Evolutionary conservation across 64 coral and sea anemone genomes (phyloP).

Genomic region (Dendronephthya gigantea): DNA sequence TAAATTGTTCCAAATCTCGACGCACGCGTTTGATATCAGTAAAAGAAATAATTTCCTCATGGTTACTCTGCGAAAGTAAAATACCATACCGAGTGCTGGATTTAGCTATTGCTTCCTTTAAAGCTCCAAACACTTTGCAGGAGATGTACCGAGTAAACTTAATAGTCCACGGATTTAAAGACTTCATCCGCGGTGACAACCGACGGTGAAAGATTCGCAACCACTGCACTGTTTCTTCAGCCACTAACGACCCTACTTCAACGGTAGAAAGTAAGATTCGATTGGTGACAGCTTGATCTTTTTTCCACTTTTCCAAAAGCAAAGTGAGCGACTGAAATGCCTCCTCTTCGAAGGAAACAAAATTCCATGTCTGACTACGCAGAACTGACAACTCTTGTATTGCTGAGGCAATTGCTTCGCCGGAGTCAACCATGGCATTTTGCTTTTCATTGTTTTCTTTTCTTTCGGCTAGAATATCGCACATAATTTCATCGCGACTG

Average conservation of each 20-base stretch:
- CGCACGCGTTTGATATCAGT: not conserved
- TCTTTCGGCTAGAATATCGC: not conserved
- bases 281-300: not conserved
- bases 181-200: conserved; percentile 26
- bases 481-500: not conserved
- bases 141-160: conserved; percentile 33
- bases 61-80: not conserved
- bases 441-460: not conserved
- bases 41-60: not conserved
- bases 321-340: not conserved
- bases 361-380: not conserved
- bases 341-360: not conserved
- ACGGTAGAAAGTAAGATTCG: conserved; percentile 15
- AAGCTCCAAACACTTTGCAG: conserved; percentile 24
- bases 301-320: not conserved
- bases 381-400: not conserved
- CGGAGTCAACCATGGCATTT: not conserved
- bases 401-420: not conserved
- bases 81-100: conserved; percentile 7
- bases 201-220: conserved; percentile 21
- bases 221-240: conserved; percentile 23
- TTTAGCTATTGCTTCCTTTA: not conserved
- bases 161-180: conserved; percentile 27
- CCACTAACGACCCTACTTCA: conserved; percentile 7
- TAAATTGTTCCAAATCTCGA: not conserved